Evolutionary conservation across 2,888 invertebrate genomes (phyloP).

Genomic region (Matsumyia berberina): DNA sequence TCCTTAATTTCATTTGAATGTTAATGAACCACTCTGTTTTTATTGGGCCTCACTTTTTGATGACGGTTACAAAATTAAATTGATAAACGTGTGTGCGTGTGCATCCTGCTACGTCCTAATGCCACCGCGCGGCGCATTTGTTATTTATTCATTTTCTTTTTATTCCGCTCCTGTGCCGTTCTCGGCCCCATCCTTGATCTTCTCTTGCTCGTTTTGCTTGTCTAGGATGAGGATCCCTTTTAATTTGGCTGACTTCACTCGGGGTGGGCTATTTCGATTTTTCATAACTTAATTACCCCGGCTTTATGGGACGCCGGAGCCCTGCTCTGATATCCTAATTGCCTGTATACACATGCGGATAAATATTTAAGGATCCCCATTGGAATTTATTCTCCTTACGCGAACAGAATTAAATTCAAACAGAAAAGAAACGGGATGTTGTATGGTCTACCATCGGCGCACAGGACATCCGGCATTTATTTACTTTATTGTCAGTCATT

Average conservation of each 20-base stretch:
- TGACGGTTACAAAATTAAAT: conserved; percentile 71
- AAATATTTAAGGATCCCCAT: conserved; percentile 52
- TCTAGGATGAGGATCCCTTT: conserved; percentile 42
- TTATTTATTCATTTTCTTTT: conserved; percentile 51
- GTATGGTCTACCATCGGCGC: not conserved
- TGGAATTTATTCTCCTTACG: conserved; percentile 36
- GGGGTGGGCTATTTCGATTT: conserved; percentile 51
- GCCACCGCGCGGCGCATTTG: conserved; percentile 42
- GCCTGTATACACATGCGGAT: conserved; percentile 56
- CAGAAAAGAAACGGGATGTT: not conserved
- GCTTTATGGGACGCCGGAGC: not conserved
- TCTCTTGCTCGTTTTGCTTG: conserved; percentile 11
- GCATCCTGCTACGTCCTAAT: conserved; percentile 9
- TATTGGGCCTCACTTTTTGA: conserved; percentile 62
- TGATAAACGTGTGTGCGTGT: conserved; percentile 48
- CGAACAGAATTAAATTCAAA: conserved; percentile 14
- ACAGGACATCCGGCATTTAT: conserved; percentile 37
- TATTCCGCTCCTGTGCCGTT: not conserved
- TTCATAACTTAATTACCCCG: conserved; percentile 71
- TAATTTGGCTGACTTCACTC: conserved; percentile 57
- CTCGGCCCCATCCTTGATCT: conserved; percentile 29
- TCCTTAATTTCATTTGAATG: conserved; percentile 74
- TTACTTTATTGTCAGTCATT: conserved; percentile 50
- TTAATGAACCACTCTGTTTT: conserved; percentile 74
- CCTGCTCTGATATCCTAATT: conserved; percentile 48